Evolutionary conservation across 1,140 invertebrate genomes (phyloP).

Genomic region (Solen grandis): DNA sequence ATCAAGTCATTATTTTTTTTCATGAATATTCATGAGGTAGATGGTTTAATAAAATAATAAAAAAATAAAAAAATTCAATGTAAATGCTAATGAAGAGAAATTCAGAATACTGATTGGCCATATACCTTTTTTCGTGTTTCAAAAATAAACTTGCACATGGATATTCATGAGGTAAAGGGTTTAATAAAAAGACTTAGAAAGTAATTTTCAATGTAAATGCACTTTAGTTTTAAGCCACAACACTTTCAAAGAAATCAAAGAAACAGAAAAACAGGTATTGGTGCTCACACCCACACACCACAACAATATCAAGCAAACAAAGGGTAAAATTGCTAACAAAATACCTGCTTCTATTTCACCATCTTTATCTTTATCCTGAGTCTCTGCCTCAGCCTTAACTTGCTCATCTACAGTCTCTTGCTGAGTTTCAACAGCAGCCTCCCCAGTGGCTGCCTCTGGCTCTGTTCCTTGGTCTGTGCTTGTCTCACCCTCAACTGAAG

Average conservation of each 20-base stretch:
- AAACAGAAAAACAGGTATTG: too few relatives aligned
- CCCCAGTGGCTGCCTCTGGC: not conserved
- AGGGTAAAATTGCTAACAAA: not conserved
- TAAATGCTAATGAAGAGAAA: too few relatives aligned
- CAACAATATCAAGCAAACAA: not conserved
- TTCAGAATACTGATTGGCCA: too few relatives aligned
- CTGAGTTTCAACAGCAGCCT: not conserved
- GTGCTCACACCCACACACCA: too few relatives aligned
- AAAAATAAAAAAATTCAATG: too few relatives aligned
- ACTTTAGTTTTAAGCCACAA: too few relatives aligned
- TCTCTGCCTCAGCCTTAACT: not conserved
- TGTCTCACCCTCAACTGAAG: not conserved
- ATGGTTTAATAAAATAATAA: too few relatives aligned
- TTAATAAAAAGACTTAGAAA: not conserved
- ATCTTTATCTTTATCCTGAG: not conserved
- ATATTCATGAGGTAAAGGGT: not conserved
- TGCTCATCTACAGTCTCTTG: not conserved
- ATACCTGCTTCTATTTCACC: not conserved
- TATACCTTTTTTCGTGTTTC: too few relatives aligned
- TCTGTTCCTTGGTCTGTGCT: not conserved
- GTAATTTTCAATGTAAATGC: not conserved
- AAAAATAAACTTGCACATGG: too few relatives aligned
- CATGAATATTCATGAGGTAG: too few relatives aligned
- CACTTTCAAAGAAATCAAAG: too few relatives aligned
- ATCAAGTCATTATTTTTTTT: too few relatives aligned